Percentiles rank a stretch among this genome's conserved stretches.
These are phyloP conservation scores for Diadromus collaris DNA, from an alignment of 2,888 invertebrate species.

Conservation along the genomic window DNA sequence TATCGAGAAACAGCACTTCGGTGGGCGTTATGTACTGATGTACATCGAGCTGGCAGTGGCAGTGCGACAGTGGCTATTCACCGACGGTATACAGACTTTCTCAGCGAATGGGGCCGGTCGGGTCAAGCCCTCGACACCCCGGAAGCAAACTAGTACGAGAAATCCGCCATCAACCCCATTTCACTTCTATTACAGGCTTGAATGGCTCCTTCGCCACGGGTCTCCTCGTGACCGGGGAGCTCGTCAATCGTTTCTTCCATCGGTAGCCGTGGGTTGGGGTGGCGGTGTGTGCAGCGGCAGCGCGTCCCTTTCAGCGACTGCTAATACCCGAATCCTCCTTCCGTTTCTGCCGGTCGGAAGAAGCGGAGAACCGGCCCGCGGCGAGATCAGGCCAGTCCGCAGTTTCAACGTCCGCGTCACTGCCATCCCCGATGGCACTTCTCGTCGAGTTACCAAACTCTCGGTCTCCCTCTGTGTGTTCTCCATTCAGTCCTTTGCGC, in stretches of 20 bases:
- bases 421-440: neutral
- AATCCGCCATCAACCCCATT: slow-evolving; percentile 41
- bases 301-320: slow-evolving; percentile 47
- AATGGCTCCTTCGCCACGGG: slow-evolving; percentile 43
- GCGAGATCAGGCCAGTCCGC: slow-evolving; percentile 2
- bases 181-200: slow-evolving; percentile 51
- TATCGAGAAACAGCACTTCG: slow-evolving; percentile 34
- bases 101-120: slow-evolving; percentile 6
- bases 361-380: slow-evolving; percentile 20
- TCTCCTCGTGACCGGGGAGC: slow-evolving; percentile 32
- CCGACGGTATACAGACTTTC: slow-evolving; percentile 12
- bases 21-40: no score
- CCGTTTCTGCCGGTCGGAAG: slow-evolving; percentile 34
- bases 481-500: no score
- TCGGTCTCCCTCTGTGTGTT: neutral
- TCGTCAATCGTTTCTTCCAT: slow-evolving; percentile 59
- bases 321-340: slow-evolving; percentile 55
- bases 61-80: slow-evolving; percentile 12
- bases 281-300: slow-evolving; percentile 7
- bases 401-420: neutral
- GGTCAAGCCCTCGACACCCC: slow-evolving; percentile 44
- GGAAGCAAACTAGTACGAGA: slow-evolving; percentile 37
- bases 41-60: slow-evolving; percentile 6
- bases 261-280: slow-evolving; percentile 14
- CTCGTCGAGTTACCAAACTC: slow-evolving; percentile 7